Conservation (phyloP, 2,797 vertebrate genomes). For the Mastacembelus armatus region DNA sequence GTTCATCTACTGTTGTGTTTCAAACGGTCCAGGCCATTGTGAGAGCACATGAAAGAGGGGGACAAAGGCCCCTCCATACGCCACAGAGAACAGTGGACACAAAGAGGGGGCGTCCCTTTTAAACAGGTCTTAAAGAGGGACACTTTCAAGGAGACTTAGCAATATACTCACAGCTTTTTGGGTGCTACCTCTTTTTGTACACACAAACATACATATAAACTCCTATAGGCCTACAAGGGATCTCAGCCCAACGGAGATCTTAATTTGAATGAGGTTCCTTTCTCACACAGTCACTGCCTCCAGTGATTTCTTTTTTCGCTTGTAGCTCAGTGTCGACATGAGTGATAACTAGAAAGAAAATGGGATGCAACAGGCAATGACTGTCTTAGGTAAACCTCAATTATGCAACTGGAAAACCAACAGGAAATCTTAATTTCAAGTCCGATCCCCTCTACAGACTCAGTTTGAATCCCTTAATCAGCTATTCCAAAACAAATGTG, state of each 20-base stretch:
- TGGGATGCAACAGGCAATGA: constrained; percentile 49
- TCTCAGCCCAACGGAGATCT: constrained; percentile 74
- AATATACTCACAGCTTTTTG: constrained; percentile 77
- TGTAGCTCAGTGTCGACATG: constrained; percentile 33
- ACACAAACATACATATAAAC: constrained; percentile 84
- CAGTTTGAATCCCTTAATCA: constrained; percentile 62
- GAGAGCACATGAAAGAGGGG: constrained; percentile 84
- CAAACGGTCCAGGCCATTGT: constrained; percentile 84
- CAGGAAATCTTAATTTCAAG: constrained; percentile 71
- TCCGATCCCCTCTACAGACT: constrained; percentile 50
- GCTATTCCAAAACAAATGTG: constrained; percentile 74
- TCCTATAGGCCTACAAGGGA: constrained; percentile 74
- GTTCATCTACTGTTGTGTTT: constrained; percentile 89
- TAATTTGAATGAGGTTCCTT: constrained; percentile 72
- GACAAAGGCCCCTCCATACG: constrained; percentile 86
- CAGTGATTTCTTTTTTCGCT: constrained; percentile 19
- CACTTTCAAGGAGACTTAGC: constrained; percentile 85
- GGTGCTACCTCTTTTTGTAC: constrained; percentile 74
- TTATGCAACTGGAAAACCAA: constrained; percentile 66
- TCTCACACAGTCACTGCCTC: constrained; percentile 33
- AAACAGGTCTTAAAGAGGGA: constrained; percentile 85
- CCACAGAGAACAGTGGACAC: constrained; percentile 84
- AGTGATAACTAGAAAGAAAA: constrained; percentile 34
- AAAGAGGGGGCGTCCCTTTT: constrained; percentile 88
- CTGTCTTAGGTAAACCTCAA: constrained; percentile 39